phyloP scores from a whole-genome alignment of 53 echinoderm and acorn worm species.

The Arbacia lixula region DNA sequence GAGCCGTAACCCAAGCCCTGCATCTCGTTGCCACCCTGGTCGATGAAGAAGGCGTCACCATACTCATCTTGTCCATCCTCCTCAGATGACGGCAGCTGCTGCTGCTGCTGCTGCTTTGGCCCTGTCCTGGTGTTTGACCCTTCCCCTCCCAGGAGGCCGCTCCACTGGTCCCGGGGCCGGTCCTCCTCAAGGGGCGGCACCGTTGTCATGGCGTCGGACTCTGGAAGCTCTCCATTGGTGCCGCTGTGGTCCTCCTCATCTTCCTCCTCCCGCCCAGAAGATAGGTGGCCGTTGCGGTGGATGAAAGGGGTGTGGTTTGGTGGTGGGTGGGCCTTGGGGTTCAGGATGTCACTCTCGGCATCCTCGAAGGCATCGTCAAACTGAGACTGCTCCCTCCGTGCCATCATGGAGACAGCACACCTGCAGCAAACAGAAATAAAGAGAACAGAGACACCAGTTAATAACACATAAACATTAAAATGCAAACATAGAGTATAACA shows the following conservation, averaged over 20 bases:
- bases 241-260: constrained; percentile 26
- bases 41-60: constrained; percentile 46
- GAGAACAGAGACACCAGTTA: neutral
- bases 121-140: constrained; percentile 29
- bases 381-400: constrained; percentile 83
- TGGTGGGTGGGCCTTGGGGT: constrained; percentile 50
- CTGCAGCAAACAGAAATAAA: constrained; percentile 3
- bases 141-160: constrained; percentile 33
- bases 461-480: neutral
- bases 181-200: constrained; percentile 50
- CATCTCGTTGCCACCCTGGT: constrained; percentile 17
- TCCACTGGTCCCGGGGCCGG: constrained; percentile 56
- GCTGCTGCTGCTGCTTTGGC: constrained; percentile 1
- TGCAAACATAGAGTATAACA: neutral
- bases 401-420: constrained; percentile 79
- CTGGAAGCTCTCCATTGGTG: constrained; percentile 92
- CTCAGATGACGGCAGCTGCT: constrained; percentile 5
- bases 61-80: constrained; percentile 59
- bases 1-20: constrained; percentile 28
- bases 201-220: constrained; percentile 78
- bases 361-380: constrained; percentile 99
- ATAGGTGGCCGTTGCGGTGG: constrained; percentile 88
- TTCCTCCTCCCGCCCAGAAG: constrained; percentile 26
- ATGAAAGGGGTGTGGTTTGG: constrained; percentile 17
- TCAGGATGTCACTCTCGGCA: constrained; percentile 90